Evolutionary conservation across 2,113 vertebrate species (phyloP), one percentile per base, ranked within the genome.

Genomic region (Notarius quadriscutis): DNA sequence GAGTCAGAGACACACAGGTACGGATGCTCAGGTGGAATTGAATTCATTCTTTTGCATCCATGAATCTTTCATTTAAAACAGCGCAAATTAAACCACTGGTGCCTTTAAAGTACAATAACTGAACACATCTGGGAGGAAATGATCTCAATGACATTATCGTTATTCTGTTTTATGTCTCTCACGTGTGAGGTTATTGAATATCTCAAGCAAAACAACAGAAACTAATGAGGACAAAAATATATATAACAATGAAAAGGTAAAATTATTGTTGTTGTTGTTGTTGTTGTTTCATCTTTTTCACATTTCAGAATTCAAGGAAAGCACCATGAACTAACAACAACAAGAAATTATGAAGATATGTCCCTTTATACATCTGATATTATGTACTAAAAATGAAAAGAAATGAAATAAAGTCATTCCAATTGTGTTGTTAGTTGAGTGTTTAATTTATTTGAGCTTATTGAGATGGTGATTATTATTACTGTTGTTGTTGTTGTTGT

Each of bases 311-410:
- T 15, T 71, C 27, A 14, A 17, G 2, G 18, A 48, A 48, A 48
- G 7, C 30, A 17, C 88, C 62, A 50, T 72, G 81, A 30, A 91
- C 84, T 4, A 67, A 67, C 63, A 65, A 65, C 22, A 65, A 4
- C 10, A 65, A 67, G 9, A 67, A 15, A 27, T 3, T 9, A 25
- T 60, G 58, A 20, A 22, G 58, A 65, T 65, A 4, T n/a, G 2
- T 4, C 17, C 10, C 62, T 65, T 8, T n/a, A 65, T n/a, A 10
- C 5, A n/a, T 9, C 22, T 60, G 17, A 60, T 60, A 60, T 60
- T 6, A 60, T 5, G 17, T 18, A 60, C 18, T 60, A 25, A n/a
- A 9, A 63, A 25, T 10, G 11, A n/a, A 7, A 1, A 62, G 18
- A 65, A 7, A 7, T 41, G 41, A 41, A 41, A 41, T 41, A 41